Evolutionary conservation across 2,113 vertebrate species (phyloP).

Genomic region (Anolis sagrei): DNA sequence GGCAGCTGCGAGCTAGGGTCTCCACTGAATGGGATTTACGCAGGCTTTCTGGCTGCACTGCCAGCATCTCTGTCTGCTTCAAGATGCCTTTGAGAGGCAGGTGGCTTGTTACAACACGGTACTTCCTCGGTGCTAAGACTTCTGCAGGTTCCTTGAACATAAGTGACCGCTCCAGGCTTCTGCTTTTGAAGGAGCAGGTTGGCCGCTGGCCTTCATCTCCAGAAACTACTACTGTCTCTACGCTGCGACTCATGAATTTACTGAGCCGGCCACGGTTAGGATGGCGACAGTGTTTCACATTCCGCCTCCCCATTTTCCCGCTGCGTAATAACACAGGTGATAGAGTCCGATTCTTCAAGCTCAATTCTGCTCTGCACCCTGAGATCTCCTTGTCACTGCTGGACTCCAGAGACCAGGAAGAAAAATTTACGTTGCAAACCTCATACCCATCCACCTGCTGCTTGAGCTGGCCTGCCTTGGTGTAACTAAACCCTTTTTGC

Average conservation of each 20-base stretch:
- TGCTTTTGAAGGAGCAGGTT: conserved; percentile 66
- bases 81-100: conserved; percentile 83
- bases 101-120: conserved; percentile 34
- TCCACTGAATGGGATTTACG: conserved; percentile 79
- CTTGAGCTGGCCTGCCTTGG: conserved; percentile 62
- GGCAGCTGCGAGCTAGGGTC: conserved; percentile 49
- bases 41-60: conserved; percentile 59
- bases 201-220: conserved; percentile 51
- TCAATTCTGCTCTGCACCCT: conserved; percentile 60
- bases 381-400: conserved; percentile 77
- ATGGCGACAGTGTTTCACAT: conserved; percentile 50
- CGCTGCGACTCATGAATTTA: conserved; percentile 69
- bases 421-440: conserved; percentile 67
- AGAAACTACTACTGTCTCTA: conserved; percentile 71
- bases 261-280: conserved; percentile 20
- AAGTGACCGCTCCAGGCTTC: conserved; percentile 75
- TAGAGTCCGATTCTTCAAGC: conserved; percentile 52
- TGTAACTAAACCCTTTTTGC: conserved; percentile 66
- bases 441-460: conserved; percentile 64
- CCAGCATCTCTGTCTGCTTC: conserved; percentile 73
- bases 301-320: conserved; percentile 60
- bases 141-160: conserved; percentile 80
- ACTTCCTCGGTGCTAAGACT: conserved; percentile 71
- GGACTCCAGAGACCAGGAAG: conserved; percentile 69
- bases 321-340: conserved; percentile 32